These are phyloP conservation scores for Eurystomus gularis DNA, from an alignment of 2,113 vertebrate species.

Conservation along the genomic window DNA sequence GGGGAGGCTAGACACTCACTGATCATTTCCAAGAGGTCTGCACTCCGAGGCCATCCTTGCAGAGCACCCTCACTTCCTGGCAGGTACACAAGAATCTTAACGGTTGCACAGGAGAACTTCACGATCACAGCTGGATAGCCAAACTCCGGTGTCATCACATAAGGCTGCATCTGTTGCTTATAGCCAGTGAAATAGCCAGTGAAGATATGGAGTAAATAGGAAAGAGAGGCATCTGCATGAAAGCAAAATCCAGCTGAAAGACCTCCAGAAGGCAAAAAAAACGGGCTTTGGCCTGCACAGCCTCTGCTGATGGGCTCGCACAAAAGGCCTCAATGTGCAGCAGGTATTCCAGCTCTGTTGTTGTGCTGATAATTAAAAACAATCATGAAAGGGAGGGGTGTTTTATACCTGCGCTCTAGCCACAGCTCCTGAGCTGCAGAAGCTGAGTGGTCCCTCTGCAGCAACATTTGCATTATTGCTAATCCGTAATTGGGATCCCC, in stretches of 20 bases:
- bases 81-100: not conserved
- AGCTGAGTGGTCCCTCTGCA: slow-evolving; percentile 42
- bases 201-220: not conserved
- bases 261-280: not conserved
- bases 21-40: not conserved
- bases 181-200: not conserved
- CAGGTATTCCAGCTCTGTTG: slow-evolving; percentile 14
- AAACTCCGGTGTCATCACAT: not conserved
- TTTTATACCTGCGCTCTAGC: not conserved
- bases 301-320: not conserved
- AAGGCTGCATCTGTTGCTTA: not conserved
- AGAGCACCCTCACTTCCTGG: not conserved
- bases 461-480: slow-evolving; percentile 55
- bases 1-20: not conserved
- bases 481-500: slow-evolving; percentile 51
- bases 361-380: slow-evolving; percentile 44
- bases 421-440: slow-evolving; percentile 13
- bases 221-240: not conserved
- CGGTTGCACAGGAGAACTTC: not conserved
- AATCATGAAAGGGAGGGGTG: slow-evolving; percentile 12
- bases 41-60: not conserved
- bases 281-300: not conserved
- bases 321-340: slow-evolving; percentile 10
- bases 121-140: not conserved
- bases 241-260: not conserved